Evolutionary conservation across 2,888 invertebrate species (phyloP), one percentile per base, ranked within the genome.

Genomic region (Prenolepis imparis): DNA sequence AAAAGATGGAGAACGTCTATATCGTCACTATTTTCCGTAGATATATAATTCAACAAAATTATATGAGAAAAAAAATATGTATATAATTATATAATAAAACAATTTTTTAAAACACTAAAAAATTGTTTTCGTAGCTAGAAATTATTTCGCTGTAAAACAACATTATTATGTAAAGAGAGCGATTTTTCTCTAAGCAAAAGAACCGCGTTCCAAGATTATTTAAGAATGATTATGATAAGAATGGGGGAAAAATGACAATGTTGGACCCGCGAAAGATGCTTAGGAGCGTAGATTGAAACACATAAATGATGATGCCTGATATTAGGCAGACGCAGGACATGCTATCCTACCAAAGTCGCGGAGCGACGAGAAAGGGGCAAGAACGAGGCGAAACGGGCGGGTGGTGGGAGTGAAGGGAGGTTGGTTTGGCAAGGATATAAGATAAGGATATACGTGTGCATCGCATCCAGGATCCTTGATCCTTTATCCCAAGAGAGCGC

Each of bases 291-390:
- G 86, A 72, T 85, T 73, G 82, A 63, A 82, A 84, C 84, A 81
- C 87, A 84, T 86, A 89, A 90, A 93, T 93, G 92, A 93, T 93
- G 93, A 93, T 93, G 92, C 87, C 90, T 91, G 93, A 93, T 93
- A 93, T 93, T 93, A 93, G 93, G 92, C 92, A 85, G 88, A 88
- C 88, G 85, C 86, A 89, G 89, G 90, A 90, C 91, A 92, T 86
- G 89, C 88, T 90, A 90, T 90, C 88, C 88, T 86, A 85, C 86
- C 87, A 89, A 89, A 92, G 89, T 91, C 85, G 88, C 86, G 55
- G 83, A 84, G 84, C 83, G 88, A 73, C 73, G 86, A 83, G 73
- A 84, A 83, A 81, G 81, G 86, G 86, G 80, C 87, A 82, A 36
- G 78, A 67, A 85, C 67, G 84, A 83, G 78, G 67, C 67, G 67